These are phyloP conservation scores for Oreotrochilus melanogaster DNA, from an alignment of 2,113 vertebrate species.

Conservation along the genomic window DNA sequence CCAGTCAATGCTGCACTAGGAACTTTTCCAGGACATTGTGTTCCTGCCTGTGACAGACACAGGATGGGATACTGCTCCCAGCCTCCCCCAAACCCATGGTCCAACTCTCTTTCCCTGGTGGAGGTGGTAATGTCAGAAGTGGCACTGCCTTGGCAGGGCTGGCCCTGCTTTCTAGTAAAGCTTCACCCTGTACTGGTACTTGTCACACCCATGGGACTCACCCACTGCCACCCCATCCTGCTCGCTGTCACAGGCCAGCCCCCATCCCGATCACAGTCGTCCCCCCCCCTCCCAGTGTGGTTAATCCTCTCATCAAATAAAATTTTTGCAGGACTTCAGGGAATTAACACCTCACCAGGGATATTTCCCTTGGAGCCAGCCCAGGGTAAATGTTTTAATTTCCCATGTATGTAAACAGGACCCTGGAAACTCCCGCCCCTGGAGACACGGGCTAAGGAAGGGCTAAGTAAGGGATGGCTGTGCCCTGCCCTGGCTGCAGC, in stretches of 20 bases:
- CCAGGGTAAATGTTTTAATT: constrained; percentile 40
- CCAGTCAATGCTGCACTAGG: background rate
- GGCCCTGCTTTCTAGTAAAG: constrained; percentile 9
- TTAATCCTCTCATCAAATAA: background rate
- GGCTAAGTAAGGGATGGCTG: background rate
- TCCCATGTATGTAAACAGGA: background rate
- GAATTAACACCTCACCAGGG: background rate
- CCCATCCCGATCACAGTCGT: too few relatives aligned
- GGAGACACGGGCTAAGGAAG: background rate
- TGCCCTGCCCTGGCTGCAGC: background rate
- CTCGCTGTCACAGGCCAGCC: background rate
- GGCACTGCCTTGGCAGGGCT: background rate
- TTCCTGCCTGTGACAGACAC: background rate
- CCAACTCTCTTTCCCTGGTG: background rate
- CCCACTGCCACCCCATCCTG: background rate
- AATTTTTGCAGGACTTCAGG: background rate
- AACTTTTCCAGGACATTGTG: background rate
- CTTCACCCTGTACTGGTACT: background rate
- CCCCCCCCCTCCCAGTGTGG: too few relatives aligned
- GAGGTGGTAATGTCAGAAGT: background rate
- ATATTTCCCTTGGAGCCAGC: constrained; percentile 43
- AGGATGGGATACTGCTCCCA: background rate
- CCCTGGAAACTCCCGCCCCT: background rate
- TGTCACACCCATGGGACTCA: background rate
- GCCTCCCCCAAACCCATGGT: background rate